Percentiles rank a stretch among this genome's conserved stretches.
Conservation (phyloP, 2,888 invertebrate species). For the Pachydiplax longipennis region DNA sequence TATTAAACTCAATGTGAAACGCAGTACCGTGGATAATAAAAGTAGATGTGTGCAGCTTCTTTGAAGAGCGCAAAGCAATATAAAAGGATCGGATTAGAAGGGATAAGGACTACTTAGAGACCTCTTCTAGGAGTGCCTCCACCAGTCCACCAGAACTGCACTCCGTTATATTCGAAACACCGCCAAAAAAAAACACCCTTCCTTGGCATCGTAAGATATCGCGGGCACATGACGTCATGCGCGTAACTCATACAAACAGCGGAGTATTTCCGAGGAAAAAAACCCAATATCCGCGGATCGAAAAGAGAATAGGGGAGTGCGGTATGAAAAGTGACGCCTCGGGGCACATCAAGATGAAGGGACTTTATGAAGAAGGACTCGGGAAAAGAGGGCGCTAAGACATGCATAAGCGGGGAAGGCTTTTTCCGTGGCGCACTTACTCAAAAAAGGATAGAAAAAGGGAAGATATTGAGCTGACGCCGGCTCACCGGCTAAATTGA, state of each 20-base stretch:
- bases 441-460: neutral
- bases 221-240: neutral
- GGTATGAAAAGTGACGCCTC: neutral
- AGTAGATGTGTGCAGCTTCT: too few species aligned
- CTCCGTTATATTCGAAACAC: too few species aligned
- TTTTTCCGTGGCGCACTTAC: neutral
- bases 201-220: too few species aligned
- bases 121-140: too few species aligned
- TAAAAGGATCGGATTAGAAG: too few species aligned
- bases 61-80: too few species aligned
- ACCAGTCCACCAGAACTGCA: too few species aligned
- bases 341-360: neutral
- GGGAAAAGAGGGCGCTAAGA: neutral
- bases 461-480: conserved; percentile 17
- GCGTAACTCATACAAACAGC: neutral
- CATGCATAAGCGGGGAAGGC: neutral
- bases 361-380: neutral
- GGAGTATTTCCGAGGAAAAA: neutral
- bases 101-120: too few species aligned
- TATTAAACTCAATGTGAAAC: too few species aligned
- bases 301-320: neutral
- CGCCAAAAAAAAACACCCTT: too few species aligned
- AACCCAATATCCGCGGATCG: neutral
- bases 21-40: too few species aligned
- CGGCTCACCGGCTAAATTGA: conserved; percentile 37